Conservation (phyloP, 2,113 vertebrate species). For the Stomatorhinus ivindoensis region DNA sequence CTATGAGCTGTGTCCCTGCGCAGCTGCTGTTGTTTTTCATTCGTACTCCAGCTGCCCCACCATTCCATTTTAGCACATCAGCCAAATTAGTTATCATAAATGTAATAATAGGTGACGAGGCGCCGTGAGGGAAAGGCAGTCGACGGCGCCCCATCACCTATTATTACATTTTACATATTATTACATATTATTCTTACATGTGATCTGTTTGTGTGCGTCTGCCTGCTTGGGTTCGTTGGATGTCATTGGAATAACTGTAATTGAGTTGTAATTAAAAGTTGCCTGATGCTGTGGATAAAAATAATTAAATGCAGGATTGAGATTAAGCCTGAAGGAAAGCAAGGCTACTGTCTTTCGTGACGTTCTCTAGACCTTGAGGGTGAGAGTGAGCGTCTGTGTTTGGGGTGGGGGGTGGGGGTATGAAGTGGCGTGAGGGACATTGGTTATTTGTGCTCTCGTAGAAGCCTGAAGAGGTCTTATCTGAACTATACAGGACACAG, state of each 20-base stretch:
- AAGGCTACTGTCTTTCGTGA: not conserved
- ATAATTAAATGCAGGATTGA: not conserved
- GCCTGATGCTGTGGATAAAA: not conserved
- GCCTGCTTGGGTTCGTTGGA: not conserved
- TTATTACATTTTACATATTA: too few relatives aligned
- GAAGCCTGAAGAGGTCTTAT: not conserved
- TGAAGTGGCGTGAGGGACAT: not conserved
- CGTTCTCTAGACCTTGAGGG: not conserved
- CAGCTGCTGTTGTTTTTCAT: not conserved
- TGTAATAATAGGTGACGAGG: slow-evolving; percentile 1
- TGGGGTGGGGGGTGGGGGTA: not conserved
- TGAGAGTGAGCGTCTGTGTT: not conserved
- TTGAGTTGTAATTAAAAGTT: not conserved
- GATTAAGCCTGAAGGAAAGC: not conserved
- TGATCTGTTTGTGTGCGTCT: not conserved
- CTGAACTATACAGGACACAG: slow-evolving; percentile 21
- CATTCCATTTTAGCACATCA: not conserved
- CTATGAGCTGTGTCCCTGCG: not conserved
- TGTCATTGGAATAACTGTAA: not conserved
- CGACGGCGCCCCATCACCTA: not conserved
- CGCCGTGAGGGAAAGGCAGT: not conserved
- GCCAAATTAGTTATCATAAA: not conserved
- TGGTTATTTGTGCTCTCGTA: not conserved
- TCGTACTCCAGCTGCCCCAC: not conserved
- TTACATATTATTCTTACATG: not conserved